Evolutionary conservation across 2,113 vertebrate species (phyloP), one percentile per base, ranked within the genome.

Genomic region (Myotis lucifugus): DNA sequence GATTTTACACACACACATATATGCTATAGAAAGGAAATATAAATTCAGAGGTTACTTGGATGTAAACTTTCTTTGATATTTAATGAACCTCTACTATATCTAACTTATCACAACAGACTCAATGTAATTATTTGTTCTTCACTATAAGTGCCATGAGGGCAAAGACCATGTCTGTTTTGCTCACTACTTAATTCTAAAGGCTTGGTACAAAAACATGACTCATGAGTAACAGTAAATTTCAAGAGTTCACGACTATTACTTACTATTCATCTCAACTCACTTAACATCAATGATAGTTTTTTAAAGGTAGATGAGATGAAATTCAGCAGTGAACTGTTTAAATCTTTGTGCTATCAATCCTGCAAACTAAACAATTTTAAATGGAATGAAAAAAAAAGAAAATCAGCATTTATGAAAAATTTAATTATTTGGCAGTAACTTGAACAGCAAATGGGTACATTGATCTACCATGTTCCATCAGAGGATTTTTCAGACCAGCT

Each of bases 31-130:
- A 93, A 23, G n/a, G 34, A 78, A 91, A 87, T 77, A 59, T 32
- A 92, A 94, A 82, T 17, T 87, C 76, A 95, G 83, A 83, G 27
- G 61, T 85, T 79, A 86, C 12, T 84, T 37, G 92, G 66, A 88
- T 52, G 48, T 25, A 89, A 82, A 85, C 23, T 76, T 84, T 76
- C 8, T 81, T 87, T 46, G 61, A 69, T 9, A 93, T 61, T 78
- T 69, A 74, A 79, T 50, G 2, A 85, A 93, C 23, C 23, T 52
- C 25, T 72, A 85, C 5, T 59, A n/a, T n/a, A 73, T 42, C 18
- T 88, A 92, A 90, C 27, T 59, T 85, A 50, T 46, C 85, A 54
- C 32, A 88, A 84, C 0, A 69, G 32, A 46, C 23, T 92, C 18
- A 37, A 18, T 70, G 5, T 66, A 92, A 42, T 54, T 72, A 77